Conservation (phyloP, 2,888 invertebrate genomes). For the Trachelus troglodyta region DNA sequence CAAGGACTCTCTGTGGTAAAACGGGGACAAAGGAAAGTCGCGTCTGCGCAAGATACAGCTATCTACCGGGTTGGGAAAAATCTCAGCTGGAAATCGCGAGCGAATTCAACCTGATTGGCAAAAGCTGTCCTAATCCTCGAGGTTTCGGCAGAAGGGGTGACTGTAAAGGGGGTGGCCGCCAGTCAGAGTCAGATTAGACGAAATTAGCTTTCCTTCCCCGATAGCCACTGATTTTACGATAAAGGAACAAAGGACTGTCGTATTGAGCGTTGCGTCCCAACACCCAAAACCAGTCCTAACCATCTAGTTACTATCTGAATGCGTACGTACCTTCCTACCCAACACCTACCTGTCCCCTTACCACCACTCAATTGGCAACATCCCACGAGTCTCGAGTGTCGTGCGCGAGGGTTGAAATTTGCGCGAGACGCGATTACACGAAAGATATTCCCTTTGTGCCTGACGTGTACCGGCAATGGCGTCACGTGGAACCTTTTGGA, state of each 20-base stretch:
- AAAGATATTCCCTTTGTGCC: slow-evolving; percentile 21
- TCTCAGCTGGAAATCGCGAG: not conserved
- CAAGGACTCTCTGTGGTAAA: not conserved
- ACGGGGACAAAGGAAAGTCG: not conserved
- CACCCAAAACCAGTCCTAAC: not conserved
- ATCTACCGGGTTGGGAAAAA: not conserved
- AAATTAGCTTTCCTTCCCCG: slow-evolving; percentile 21
- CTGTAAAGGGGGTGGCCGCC: not conserved
- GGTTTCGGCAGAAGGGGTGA: not conserved
- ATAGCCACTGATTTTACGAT: slow-evolving; percentile 21
- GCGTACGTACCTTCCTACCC: not conserved
- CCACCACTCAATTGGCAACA: not conserved
- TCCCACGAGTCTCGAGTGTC: not conserved
- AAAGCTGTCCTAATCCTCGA: not conserved
- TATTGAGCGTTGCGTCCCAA: not conserved
- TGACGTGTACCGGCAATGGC: not conserved
- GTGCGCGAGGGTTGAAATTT: slow-evolving; percentile 6
- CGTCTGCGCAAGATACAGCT: not conserved
- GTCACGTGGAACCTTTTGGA: not conserved
- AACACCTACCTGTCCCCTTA: not conserved
- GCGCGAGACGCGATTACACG: slow-evolving; percentile 15
- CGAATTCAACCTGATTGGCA: not conserved
- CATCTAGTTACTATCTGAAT: not conserved
- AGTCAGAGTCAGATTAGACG: slow-evolving; percentile 13
- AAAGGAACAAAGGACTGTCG: slow-evolving; percentile 20